Conservation (phyloP, 2,797 vertebrate species). For the Spheniscus humboldti region DNA sequence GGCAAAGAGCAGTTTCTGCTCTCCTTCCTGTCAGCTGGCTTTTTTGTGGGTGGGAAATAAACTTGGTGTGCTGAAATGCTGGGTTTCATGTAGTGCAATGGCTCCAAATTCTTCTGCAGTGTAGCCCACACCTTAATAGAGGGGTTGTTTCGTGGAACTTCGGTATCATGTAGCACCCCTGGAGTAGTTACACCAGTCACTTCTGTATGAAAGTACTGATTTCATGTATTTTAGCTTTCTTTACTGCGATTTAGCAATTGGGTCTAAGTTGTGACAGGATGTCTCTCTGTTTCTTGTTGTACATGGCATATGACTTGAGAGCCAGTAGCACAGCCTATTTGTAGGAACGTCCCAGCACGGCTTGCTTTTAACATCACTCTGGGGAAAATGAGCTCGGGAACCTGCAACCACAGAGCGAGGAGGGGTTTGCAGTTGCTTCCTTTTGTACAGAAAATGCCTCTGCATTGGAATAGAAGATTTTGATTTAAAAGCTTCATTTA, state of each 20-base stretch:
- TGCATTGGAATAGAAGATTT: background rate
- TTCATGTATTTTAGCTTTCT: background rate
- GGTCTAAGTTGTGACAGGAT: background rate
- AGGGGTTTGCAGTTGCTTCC: background rate
- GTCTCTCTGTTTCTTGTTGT: background rate
- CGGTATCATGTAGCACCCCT: background rate
- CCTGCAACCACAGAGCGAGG: background rate
- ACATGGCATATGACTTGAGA: rapidly evolving
- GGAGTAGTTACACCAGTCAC: background rate
- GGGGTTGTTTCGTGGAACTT: background rate
- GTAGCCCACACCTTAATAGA: background rate
- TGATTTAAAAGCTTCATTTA: constrained; percentile 6
- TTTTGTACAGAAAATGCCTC: background rate
- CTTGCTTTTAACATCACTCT: background rate
- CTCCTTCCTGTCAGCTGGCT: background rate
- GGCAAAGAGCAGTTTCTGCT: background rate
- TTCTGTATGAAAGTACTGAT: background rate
- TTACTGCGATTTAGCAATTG: background rate
- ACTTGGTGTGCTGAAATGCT: background rate
- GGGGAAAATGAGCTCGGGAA: background rate
- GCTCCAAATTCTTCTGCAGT: background rate
- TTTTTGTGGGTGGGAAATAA: background rate
- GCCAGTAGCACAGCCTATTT: background rate
- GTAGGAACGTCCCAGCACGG: background rate
- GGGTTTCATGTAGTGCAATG: background rate